Base-by-base conservation (phyloP, 92 coral and sea anemone genomes). In the Palythoa grandis region DNA sequence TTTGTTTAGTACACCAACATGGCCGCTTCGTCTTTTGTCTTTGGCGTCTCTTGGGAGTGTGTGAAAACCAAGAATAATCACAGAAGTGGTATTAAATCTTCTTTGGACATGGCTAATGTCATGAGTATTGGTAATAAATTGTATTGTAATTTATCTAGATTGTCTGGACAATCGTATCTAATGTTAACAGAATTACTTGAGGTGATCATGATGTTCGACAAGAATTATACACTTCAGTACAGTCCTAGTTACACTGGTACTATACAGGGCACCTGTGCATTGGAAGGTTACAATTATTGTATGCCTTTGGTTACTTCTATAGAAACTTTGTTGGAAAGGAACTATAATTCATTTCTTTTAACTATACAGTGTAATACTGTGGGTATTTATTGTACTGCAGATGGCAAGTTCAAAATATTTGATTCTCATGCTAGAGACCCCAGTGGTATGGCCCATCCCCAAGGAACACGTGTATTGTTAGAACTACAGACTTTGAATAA, bases 371-470 rank as follows among this genome's bases (percentile, higher is more conserved):
- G 72, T 38, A 90, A 14, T 67, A 89, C 89, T 77, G 85, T 84
- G 56, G 77, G 84, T 35, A 77, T 88, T 79, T 89, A 76, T 78
- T 23, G 22, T 70, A 69, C 77, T 13, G 12, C 19, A 16, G 61
- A 88, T 83, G 86, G 83, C 24, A 65, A 40, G 83, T 77, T 66
- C 61, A 87, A 83, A 60, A 76, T 89, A 85, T 57, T 86, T 74
- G 92, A 89, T 84, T 89, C 89, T 24, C 92, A 84, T 89, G 92
- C 90, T 68, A 86, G 82, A 70, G 92, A 89, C 65, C 72, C 78
- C 11, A 68, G 65, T 86, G 89, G 92, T 86, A 70, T 89, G 92
- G 20, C 71, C 23, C 90, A 72, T 60, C 86, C 90, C 57, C 86
- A 87, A 53, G 82, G 87, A 74, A 80, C 92, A 9, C 86, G 90